These are phyloP conservation scores for Otolemur garnettii DNA, from an alignment of 2,113 vertebrate genomes.

Conservation along the genomic window DNA sequence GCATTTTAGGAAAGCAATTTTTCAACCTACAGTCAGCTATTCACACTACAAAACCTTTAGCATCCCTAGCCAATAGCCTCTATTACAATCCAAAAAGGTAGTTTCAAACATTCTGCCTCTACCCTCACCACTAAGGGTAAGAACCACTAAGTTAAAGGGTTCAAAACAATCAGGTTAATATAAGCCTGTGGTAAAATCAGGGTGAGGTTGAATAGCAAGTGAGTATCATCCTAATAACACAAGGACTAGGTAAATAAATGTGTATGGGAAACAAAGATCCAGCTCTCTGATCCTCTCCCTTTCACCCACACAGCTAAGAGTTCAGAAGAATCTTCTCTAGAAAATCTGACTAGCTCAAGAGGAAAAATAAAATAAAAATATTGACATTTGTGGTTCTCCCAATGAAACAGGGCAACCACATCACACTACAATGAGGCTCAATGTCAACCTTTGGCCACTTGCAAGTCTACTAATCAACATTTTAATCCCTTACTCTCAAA, in stretches of 20 bases:
- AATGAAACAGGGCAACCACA: background rate
- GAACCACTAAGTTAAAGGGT: background rate
- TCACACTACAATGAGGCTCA: background rate
- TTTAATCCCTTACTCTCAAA: constrained; percentile 20
- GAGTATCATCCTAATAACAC: background rate
- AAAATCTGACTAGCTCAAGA: constrained; percentile 7
- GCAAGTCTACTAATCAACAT: background rate
- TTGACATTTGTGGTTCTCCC: background rate
- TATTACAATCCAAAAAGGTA: background rate
- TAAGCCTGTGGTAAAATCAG: constrained; percentile 14
- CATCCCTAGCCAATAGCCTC: background rate
- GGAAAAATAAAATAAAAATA: background rate
- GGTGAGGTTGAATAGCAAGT: background rate
- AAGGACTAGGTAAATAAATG: background rate
- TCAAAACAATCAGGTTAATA: constrained; percentile 3
- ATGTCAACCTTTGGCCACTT: background rate
- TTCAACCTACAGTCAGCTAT: background rate
- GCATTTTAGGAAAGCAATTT: background rate
- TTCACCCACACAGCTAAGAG: background rate
- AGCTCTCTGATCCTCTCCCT: background rate
- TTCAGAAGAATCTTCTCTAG: background rate
- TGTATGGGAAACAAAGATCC: background rate
- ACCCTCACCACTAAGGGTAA: background rate
- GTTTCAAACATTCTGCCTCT: background rate
- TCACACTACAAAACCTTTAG: background rate